Evolutionary conservation across 2,888 invertebrate genomes (phyloP).

Genomic region (Philereme vetulata): DNA sequence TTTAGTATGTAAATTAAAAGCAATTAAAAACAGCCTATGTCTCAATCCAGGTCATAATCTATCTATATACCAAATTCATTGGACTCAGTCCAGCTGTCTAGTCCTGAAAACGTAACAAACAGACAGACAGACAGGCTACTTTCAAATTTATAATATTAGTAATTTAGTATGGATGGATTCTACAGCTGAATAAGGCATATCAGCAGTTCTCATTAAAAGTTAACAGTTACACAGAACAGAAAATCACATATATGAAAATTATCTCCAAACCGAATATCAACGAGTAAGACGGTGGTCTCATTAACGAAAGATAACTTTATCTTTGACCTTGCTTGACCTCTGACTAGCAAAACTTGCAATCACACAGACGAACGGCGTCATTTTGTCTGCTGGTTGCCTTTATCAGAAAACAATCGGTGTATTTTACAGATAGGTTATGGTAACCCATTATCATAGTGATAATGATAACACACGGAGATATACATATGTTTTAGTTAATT

Average conservation of each 20-base stretch:
- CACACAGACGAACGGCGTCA: conserved; percentile 16
- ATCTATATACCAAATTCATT: no score
- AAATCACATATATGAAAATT: neutral
- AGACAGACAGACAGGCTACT: no score
- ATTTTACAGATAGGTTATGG: neutral
- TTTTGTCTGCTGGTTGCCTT: conserved; percentile 18
- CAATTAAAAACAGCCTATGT: no score
- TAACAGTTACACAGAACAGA: no score
- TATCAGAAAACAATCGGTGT: conserved; percentile 4
- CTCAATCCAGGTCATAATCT: no score
- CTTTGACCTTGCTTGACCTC: conserved; percentile 28
- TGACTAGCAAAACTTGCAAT: conserved; percentile 12
- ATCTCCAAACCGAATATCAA: conserved; percentile 10
- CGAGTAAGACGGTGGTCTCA: conserved; percentile 31
- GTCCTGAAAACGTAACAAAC: no score
- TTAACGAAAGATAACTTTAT: conserved; percentile 22
- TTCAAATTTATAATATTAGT: no score
- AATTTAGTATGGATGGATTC: no score
- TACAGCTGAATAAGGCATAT: no score
- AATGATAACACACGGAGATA: neutral
- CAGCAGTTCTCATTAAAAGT: no score
- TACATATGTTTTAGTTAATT: neutral
- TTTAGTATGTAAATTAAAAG: no score
- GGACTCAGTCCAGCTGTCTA: no score
- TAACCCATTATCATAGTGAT: neutral